phyloP scores from a whole-genome alignment of 2,888 invertebrate genomes.

The Ashinkailepas kermadecensis region DNA sequence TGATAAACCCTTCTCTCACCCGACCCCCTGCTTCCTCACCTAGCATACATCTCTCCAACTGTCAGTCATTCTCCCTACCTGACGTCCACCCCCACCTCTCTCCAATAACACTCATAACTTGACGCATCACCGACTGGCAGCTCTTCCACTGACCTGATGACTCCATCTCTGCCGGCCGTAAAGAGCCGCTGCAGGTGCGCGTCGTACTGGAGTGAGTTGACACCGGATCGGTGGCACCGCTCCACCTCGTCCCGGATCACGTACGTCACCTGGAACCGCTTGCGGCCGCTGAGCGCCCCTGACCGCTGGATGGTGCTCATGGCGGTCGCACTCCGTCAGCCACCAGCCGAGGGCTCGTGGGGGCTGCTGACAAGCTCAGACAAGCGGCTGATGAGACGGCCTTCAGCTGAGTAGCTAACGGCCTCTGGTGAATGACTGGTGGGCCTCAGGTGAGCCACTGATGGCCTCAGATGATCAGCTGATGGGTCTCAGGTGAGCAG shows the following conservation, averaged over 20 bases:
- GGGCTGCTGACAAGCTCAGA: too few relatives aligned
- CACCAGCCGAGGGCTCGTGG: too few relatives aligned
- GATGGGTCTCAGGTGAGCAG: too few relatives aligned
- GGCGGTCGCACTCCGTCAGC: background rate
- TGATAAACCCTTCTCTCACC: too few relatives aligned
- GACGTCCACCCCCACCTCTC: constrained; percentile 62
- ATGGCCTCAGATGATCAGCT: too few relatives aligned
- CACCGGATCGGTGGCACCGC: constrained; percentile 85
- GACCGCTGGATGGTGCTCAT: constrained; percentile 19
- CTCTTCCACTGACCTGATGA: constrained; percentile 58
- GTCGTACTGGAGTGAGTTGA: constrained; percentile 92
- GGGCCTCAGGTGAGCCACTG: too few relatives aligned
- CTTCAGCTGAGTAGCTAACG: too few relatives aligned
- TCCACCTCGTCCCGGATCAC: constrained; percentile 96
- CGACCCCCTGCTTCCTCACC: too few relatives aligned
- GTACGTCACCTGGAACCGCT: constrained; percentile 75
- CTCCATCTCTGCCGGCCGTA: constrained; percentile 93
- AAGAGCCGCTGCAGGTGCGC: constrained; percentile 77
- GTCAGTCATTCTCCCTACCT: constrained; percentile 45
- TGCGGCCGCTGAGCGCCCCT: background rate
- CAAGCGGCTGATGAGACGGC: too few relatives aligned
- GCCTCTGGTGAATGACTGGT: too few relatives aligned
- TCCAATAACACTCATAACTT: background rate
- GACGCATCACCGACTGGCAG: background rate
- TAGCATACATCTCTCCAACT: too few relatives aligned